A percentile compares a stretch with the other conserved stretches of the same genome.
Evolutionary conservation across 2,888 invertebrate genomes (phyloP).

Genomic region (Podotricha telesiphe): DNA sequence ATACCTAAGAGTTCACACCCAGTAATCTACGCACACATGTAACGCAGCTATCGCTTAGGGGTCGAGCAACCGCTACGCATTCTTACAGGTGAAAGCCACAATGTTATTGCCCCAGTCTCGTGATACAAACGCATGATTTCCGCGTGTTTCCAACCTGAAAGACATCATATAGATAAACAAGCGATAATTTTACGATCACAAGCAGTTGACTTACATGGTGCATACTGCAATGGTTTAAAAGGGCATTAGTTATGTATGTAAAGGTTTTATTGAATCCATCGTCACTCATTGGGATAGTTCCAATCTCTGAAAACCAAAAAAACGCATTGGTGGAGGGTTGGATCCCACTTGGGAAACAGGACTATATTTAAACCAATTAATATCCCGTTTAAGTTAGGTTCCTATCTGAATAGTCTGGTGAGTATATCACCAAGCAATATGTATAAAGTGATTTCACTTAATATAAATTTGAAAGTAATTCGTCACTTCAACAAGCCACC

Average conservation of each 20-base stretch:
- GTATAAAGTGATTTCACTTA: no score
- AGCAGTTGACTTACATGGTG: neutral
- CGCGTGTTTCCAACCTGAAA: conserved; percentile 62
- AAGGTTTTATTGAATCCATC: no score
- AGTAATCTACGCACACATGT: conserved; percentile 50
- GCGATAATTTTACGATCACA: conserved; percentile 11
- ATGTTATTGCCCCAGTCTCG: conserved; percentile 52
- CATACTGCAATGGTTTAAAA: neutral
- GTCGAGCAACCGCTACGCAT: conserved; percentile 51
- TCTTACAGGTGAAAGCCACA: conserved; percentile 49
- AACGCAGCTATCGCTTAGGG: conserved; percentile 52
- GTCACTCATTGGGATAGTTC: no score
- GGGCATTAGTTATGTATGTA: neutral
- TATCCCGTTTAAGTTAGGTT: no score
- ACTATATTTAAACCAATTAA: no score
- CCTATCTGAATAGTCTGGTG: no score
- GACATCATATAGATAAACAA: conserved; percentile 30
- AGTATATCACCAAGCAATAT: no score
- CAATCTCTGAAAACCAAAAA: no score
- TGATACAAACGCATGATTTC: conserved; percentile 63
- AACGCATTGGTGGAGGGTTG: no score
- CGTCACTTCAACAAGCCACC: no score
- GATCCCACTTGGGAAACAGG: no score
- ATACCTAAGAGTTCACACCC: conserved; percentile 46
- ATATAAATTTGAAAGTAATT: no score